A percentile compares a stretch with the other conserved stretches of the same genome.
These are phyloP conservation scores for Sycophila sp. DNA, from an alignment of 1,140 invertebrate genomes.

Conservation along the genomic window DNA sequence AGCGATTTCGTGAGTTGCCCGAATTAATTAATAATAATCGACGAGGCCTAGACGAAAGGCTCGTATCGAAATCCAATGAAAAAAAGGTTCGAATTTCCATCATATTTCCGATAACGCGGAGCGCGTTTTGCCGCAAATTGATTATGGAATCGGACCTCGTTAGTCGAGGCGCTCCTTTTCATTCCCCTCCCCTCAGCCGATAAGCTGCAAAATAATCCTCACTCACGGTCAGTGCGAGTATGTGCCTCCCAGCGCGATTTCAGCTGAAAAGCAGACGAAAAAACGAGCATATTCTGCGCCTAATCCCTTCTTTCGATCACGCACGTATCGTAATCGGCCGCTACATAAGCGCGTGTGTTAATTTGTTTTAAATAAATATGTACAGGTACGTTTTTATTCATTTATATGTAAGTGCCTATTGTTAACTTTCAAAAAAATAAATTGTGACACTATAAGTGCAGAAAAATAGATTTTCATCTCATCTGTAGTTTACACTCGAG, in stretches of 20 bases:
- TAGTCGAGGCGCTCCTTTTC: background rate
- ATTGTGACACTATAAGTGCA: no score
- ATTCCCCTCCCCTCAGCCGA: background rate
- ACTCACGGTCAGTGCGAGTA: background rate
- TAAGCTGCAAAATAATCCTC: background rate
- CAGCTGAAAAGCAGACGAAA: no score
- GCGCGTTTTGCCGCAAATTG: slow-evolving; percentile 5
- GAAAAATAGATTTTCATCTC: no score
- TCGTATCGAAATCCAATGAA: slow-evolving; percentile 3
- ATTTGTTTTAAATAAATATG: no score
- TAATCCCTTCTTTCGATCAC: background rate
- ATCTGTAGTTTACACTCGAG: no score
- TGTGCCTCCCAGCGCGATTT: background rate
- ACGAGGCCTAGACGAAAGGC: no score
- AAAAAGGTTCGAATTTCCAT: background rate
- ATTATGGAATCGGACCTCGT: background rate
- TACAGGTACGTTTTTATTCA: no score
- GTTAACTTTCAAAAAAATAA: no score
- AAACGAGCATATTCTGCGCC: background rate
- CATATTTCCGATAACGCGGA: background rate
- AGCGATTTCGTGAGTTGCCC: background rate
- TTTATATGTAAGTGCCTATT: no score
- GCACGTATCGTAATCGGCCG: background rate
- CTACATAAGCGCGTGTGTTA: no score
- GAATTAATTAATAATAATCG: no score